Conservation (phyloP, 2,888 invertebrate genomes). For the Dusona sp. region DNA sequence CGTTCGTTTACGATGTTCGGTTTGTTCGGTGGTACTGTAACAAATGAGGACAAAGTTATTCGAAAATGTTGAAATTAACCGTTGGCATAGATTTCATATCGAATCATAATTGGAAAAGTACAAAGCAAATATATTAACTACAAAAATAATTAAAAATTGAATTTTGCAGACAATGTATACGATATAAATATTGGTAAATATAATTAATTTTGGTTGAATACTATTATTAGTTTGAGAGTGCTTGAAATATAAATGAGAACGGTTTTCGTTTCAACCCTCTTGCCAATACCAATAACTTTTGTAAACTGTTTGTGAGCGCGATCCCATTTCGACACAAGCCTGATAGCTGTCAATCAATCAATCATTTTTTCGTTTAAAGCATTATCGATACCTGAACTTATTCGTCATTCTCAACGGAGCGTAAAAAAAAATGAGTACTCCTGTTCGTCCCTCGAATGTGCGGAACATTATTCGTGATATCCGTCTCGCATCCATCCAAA, state of each 20-base stretch:
- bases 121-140: neutral
- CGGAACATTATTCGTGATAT: constrained; percentile 4
- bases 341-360: constrained; percentile 25
- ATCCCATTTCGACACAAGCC: neutral
- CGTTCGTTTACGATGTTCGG: constrained; percentile 90
- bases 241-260: neutral
- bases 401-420: constrained; percentile 2
- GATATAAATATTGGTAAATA: neutral
- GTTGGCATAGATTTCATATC: neutral
- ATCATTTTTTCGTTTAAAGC: neutral
- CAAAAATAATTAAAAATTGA: neutral
- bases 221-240: neutral
- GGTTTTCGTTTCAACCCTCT: neutral
- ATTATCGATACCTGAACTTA: constrained; percentile 7
- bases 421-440: neutral
- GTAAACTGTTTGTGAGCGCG: neutral
- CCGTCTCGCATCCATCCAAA: constrained; percentile 15
- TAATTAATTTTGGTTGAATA: neutral
- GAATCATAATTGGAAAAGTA: neutral
- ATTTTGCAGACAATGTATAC: neutral
- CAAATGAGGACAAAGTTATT: constrained; percentile 74
- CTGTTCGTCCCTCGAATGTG: neutral
- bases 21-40: constrained; percentile 90
- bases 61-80: neutral
- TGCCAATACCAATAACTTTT: neutral